A percentile compares a stretch with the other conserved stretches of the same genome.
Evolutionary conservation across 2,888 invertebrate genomes (phyloP).

Genomic region (Dryococelus australis): DNA sequence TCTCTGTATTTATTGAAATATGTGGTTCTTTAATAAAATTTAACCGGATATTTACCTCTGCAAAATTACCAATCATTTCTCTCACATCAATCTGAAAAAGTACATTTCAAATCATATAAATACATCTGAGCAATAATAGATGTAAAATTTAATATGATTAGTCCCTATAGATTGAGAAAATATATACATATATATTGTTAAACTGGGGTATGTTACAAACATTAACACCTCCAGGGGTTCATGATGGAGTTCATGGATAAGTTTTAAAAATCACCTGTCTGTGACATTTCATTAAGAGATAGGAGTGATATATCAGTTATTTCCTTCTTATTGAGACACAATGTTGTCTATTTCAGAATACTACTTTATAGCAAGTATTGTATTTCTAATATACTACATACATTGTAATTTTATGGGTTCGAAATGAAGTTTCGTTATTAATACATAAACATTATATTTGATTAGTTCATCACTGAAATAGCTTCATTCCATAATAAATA

Average conservation of each 20-base stretch:
- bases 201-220: neutral
- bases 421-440: neutral
- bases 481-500: neutral
- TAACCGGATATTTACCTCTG: neutral
- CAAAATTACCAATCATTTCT: neutral
- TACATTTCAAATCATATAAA: neutral
- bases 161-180: neutral
- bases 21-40: slow-evolving; percentile 39
- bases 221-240: neutral
- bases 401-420: neutral
- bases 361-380: neutral
- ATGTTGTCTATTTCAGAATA: neutral
- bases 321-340: neutral
- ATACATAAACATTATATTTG: neutral
- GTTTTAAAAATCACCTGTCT: neutral
- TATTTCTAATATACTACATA: neutral
- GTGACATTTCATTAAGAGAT: neutral
- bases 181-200: neutral
- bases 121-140: neutral
- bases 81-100: neutral
- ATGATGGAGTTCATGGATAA: too few relatives aligned
- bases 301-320: too few relatives aligned
- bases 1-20: slow-evolving; percentile 47
- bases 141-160: neutral
- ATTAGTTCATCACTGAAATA: neutral